A percentile compares a stretch with the other conserved stretches of the same genome.
phyloP scores from a whole-genome alignment of 2,888 invertebrate species.

The Falcaria lacertinaria region DNA sequence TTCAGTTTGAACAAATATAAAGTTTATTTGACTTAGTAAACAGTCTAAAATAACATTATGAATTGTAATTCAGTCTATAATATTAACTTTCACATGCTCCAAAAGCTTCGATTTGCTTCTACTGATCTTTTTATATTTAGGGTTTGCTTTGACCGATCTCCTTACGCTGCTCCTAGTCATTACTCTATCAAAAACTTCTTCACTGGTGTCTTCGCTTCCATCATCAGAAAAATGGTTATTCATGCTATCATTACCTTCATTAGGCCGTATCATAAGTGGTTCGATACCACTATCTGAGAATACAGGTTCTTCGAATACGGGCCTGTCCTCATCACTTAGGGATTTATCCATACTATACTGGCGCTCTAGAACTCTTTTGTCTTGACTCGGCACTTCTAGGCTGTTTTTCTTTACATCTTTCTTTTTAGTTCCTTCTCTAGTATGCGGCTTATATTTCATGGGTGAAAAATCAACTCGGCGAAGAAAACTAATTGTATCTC shows the following conservation, averaged over 20 bases:
- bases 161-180: constrained; percentile 70
- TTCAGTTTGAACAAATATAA: neutral
- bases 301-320: constrained; percentile 40
- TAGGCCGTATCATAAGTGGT: constrained; percentile 53
- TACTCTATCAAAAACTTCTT: constrained; percentile 70
- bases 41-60: neutral
- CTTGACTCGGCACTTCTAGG: constrained; percentile 48
- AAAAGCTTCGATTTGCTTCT: constrained; percentile 67
- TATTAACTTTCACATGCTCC: constrained; percentile 70
- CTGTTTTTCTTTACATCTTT: constrained; percentile 63
- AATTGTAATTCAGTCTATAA: constrained; percentile 44
- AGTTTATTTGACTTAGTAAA: no score
- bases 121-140: constrained; percentile 74
- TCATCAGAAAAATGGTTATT: constrained; percentile 74
- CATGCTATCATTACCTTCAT: constrained; percentile 70
- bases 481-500: constrained; percentile 69
- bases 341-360: constrained; percentile 55
- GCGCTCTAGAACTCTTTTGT: constrained; percentile 41
- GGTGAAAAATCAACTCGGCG: constrained; percentile 72
- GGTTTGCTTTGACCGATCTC: constrained; percentile 70
- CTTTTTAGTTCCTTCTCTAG: constrained; percentile 52
- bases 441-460: constrained; percentile 68
- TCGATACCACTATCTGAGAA: constrained; percentile 54
- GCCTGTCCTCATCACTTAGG: constrained; percentile 61
- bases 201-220: constrained; percentile 73